phyloP scores from a whole-genome alignment of 2,113 vertebrate genomes.

The Cavia porcellus region DNA sequence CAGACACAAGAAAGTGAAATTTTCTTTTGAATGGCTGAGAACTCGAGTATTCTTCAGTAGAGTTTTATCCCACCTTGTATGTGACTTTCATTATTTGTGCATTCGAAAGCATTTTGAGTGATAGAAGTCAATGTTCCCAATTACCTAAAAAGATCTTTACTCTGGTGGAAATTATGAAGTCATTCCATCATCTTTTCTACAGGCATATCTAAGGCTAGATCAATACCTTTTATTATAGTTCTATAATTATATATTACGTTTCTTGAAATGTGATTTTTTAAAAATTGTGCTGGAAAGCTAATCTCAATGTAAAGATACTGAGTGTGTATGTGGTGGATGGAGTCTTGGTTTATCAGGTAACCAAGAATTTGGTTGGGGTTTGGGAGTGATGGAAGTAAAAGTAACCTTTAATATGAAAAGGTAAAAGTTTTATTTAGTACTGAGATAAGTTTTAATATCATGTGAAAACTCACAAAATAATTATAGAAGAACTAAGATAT shows the following conservation, averaged over 20 bases:
- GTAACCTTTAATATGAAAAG: not conserved
- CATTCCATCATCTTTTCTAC: not conserved
- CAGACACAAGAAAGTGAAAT: not conserved
- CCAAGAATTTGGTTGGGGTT: not conserved
- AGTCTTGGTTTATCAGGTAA: not conserved
- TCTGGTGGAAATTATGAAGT: constrained; percentile 12
- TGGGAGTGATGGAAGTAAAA: not conserved
- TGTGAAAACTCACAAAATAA: not conserved
- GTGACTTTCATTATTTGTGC: not conserved
- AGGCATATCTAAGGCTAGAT: not conserved
- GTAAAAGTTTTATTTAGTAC: not conserved
- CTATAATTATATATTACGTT: not conserved
- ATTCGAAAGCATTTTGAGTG: constrained; percentile 4
- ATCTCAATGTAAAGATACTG: constrained; percentile 2
- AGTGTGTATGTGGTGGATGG: no score
- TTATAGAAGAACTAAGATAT: not conserved
- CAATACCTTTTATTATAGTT: not conserved
- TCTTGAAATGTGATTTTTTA: constrained; percentile 8
- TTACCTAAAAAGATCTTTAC: not conserved
- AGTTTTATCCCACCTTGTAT: not conserved
- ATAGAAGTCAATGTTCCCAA: not conserved
- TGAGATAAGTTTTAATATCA: not conserved
- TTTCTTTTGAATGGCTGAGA: constrained; percentile 60
- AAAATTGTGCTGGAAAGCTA: not conserved
- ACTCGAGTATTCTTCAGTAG: not conserved